phyloP scores from a whole-genome alignment of 2,113 vertebrate genomes.

The Elachura formosa region DNA sequence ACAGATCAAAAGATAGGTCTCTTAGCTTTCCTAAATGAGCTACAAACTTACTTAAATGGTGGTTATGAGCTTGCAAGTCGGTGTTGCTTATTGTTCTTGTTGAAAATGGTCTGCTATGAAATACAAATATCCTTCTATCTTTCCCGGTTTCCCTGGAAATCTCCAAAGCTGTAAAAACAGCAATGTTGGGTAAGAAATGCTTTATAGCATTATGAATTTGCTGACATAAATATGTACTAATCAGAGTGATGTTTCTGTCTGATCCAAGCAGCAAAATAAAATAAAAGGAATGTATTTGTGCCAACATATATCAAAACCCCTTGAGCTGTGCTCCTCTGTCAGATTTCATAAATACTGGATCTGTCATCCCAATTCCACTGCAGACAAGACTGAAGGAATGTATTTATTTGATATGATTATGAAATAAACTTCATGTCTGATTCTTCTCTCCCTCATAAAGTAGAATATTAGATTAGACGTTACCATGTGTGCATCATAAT shows the following conservation, averaged over 20 bases:
- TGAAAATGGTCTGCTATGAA: not conserved
- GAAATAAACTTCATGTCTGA: conserved; percentile 4
- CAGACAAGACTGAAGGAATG: not conserved
- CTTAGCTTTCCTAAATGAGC: not conserved
- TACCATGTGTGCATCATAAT: not conserved
- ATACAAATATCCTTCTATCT: not conserved
- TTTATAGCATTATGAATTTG: conserved; percentile 49
- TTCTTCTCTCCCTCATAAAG: not conserved
- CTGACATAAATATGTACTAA: conserved; percentile 60
- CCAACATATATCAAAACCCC: conserved; percentile 10
- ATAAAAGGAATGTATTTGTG: conserved; percentile 24
- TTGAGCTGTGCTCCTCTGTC: not conserved
- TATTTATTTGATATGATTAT: conserved; percentile 22
- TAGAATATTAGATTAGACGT: not conserved
- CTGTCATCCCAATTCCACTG: not conserved
- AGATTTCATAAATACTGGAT: conserved; percentile 25
- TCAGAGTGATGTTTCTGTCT: conserved; percentile 59
- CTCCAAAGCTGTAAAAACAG: conserved; percentile 5
- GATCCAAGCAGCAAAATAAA: conserved; percentile 39
- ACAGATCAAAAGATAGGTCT: not conserved
- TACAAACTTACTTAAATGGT: not conserved
- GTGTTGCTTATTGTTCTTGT: not conserved
- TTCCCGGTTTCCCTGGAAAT: not conserved
- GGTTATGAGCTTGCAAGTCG: not conserved
- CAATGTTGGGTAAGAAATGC: not conserved